Base-by-base conservation (phyloP, 1,140 invertebrate genomes). In the Contarinia nasturtii region DNA sequence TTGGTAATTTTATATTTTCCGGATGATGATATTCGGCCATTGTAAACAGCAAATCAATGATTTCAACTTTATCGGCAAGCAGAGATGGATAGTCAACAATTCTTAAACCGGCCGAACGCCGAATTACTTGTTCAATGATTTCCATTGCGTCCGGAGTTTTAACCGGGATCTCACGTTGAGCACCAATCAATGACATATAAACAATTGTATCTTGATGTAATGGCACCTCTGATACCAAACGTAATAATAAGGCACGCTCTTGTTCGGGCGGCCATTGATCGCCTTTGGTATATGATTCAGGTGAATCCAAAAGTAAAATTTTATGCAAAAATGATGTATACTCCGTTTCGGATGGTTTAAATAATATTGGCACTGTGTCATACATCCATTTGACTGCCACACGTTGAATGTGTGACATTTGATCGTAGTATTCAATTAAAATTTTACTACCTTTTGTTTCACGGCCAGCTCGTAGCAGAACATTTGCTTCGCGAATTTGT, bases 251-350 rank as follows among this genome's bases (percentile, higher is more conserved):
- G 12, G 70, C 71, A 48, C 86, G 69, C 53, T 94, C 89, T 19
- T 75, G 75, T 61, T 96, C 93, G 5, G 86, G 75, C 1, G 91
- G 92, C 90, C 91, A 97, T 60, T 86, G 90, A 64, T 97, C 93
- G 50, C 43, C 74, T 57, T 86, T 89, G 56, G 81, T 88, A 66
- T 94, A 94, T 38, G 82, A 76, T 49, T 95, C 90, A 1, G 77
- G 66, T 49, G 76, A 72, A 60, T 94, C 90, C 55, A 94, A 69
- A 44, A 94, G 76, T 55, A 93, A 69, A 45, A 92, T 71, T 67
- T 95, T 95, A 54, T 89, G 80, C 33, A 95, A 64, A 19, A 80
- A 82, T 51, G 81, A 79, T 43, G 81, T 68, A 55, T 83, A 86
- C 49, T 91, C 87, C 33, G 68, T 69, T 11, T 75, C 67, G 20